Base-by-base conservation (phyloP, 2,888 invertebrate species). In the Chelonus formosanus region DNA sequence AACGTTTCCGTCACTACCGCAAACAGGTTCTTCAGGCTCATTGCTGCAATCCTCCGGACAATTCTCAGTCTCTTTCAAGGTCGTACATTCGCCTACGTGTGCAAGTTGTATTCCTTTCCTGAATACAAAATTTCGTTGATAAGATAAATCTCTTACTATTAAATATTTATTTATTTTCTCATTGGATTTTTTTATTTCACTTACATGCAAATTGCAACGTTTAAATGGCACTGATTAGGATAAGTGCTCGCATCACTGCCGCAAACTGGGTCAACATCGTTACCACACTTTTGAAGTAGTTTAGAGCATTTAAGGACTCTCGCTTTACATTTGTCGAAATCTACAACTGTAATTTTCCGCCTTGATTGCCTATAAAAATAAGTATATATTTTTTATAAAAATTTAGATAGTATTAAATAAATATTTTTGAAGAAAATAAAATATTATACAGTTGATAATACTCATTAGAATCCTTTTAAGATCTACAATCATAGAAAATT, bases 241-340 rank as follows among this genome's bases (percentile, higher is more conserved):
- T 96, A 96, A 0, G 94, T 93, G 70, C 89, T 90, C 10, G 95
- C 94, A 77, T 96, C 95, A 5, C 94, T 94, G 1, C 95, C 96
- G 77, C 96, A 96, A n/a, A 95, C 91, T 2, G 92, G 93, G 82
- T 93, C 93, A 31, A 86, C 83, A 36, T 92, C 90, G 44, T 82
- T 83, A 4, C 89, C 89, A 56, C 88, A 86, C 75, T 92, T 92
- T 71, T 91, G 90, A 68, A 90, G 89, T 62, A 89, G 86, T 78
- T 93, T 92, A 78, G 89, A 86, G 81, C 95, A 95, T 76, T 93
- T 92, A 72, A 88, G 89, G 82, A 93, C 85, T 72, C 92, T 90
- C 3, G 87, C 84, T 57, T 90, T 88, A 77, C 95, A 95, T 80
- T 94, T 94, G 71, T 93, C 93, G 86, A 93, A 92, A 74, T 92